phyloP scores from a whole-genome alignment of 2,797 vertebrate genomes.

The Prunella strophiata region DNA sequence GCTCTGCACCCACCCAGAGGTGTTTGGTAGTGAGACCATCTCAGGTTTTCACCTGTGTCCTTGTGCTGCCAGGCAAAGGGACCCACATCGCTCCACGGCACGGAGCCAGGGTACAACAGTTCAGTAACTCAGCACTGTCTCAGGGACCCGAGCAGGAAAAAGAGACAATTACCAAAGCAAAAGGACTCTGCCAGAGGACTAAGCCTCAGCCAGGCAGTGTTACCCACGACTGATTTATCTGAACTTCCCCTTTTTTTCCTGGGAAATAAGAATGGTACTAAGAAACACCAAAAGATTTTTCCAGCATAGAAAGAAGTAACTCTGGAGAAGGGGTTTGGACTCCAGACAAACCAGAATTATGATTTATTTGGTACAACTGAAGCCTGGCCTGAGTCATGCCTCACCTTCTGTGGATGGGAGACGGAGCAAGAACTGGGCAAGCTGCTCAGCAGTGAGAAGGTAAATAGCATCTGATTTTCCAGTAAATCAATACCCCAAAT shows the following conservation, averaged over 20 bases:
- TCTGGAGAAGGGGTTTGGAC: not conserved
- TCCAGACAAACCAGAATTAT: not conserved
- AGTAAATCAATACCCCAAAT: not conserved
- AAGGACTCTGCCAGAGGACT: not conserved
- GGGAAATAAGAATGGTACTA: not conserved
- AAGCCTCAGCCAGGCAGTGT: no score
- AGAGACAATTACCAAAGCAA: not conserved
- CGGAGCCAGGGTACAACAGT: not conserved
- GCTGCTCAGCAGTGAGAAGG: not conserved
- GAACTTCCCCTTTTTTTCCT: not conserved
- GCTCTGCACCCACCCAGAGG: not conserved
- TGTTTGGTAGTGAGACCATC: no score
- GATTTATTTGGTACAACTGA: not conserved
- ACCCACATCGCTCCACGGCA: rapidly evolving
- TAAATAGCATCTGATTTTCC: not conserved
- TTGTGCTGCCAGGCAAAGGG: not conserved
- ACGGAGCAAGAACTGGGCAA: not conserved
- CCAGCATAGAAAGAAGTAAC: not conserved
- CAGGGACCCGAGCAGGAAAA: not conserved
- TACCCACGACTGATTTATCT: no score
- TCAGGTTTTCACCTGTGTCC: not conserved
- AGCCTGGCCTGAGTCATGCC: no score
- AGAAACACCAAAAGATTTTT: not conserved
- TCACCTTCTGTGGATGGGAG: not conserved
- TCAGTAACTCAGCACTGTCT: not conserved